Base-by-base conservation (phyloP, 2,888 invertebrate genomes). In the Stramonita haemastoma region DNA sequence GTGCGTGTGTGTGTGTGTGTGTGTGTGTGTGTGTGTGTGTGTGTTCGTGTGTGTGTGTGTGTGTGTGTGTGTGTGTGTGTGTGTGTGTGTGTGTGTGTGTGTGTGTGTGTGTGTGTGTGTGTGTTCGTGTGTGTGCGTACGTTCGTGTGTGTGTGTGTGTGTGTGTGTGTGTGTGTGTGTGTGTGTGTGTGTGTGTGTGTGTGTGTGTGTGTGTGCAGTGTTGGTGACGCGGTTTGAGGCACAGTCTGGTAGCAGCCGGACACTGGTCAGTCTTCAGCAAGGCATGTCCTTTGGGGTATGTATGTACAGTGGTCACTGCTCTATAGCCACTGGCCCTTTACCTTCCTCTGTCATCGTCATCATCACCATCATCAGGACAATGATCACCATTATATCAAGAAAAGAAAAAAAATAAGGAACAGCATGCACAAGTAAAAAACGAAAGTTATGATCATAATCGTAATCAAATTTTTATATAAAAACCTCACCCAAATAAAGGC, bases 271-370 rank as follows among this genome's bases (percentile, higher is more conserved):
- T 84, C 91, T 95, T 8, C 91, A 94, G 70, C 91, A 92, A 87
- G 95, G 95, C 17, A 94, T 95, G 94, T 93, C 93, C 1, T 95
- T 95, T 90, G 95, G 95, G 91, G 95, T 94, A 92, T 92, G 93
- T 92, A 2, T 81, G 81, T 46, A n/a, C n/a, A n/a, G n/a, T n/a
- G n/a, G 46, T 46, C 46, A n/a, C n/a, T 46, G 46, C 46, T 46
- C n/a, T n/a, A n/a, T n/a, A 46, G 46, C 46, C 8, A 8, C 46
- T 46, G 46, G 8, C 46, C 46, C n/a, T n/a, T n/a, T 46, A 8
- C 8, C 46, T 46, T 46, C 46, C 8, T 46, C 46, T 46, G 46
- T 46, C 46, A 46, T 46, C 46, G 8, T 46, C 46, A 46, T 46
- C 46, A 46, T 46, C 46, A 46, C 46, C 46, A 8, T 46, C 46